Base-by-base conservation (phyloP, 2,113 vertebrate species). In the Pelecanus crispus region DNA sequence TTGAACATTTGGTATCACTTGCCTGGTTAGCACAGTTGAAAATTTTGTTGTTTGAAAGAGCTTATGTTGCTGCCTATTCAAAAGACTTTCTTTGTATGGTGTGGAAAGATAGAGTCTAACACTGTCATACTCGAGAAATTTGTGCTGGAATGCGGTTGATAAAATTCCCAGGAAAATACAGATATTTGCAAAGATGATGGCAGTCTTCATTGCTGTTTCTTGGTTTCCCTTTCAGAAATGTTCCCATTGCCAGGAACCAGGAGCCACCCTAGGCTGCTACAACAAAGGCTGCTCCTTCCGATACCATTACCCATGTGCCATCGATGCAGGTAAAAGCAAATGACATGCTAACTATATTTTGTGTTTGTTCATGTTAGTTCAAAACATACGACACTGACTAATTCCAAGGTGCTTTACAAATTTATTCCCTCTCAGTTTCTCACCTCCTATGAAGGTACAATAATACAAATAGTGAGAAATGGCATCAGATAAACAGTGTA, bases 181-280 rank as follows among this genome's bases (percentile, higher is more conserved):
- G 31, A 1, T 74, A 13, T 40, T 58, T 77, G 42, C 50, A 82
- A 89, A 45, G 44, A 15, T 32, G 7, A 18, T 71, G 85, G 25
- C 45, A 62, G 32, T 68, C 11, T 88, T 94, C 75, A 90, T 73
- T 78, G 31, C 29, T 38, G 5, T 86, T 90, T 94, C 26, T 95
- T 59, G 80, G 45, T 82, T 71, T 98, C 42, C 62, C 20, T 97
- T 98, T 73, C 97, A 99, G 99, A 98, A 98, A 98, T 99, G 99
- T 98, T 99, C 99, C 78, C 98, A 99, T 98, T 99, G 99, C 97
- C 99, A 99, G 98, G 99, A 99, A 98, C 97, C 99, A 0, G 99
- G 99, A 85, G 99, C 99, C 88, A 99, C 99, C 84, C 98, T 99
- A 97, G 99, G 99, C 98, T 99, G 99, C 98, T 99, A 99, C 98